A percentile compares a stretch with the other conserved stretches of the same genome.
Conservation (phyloP, 2,888 invertebrate species). For the Chouioia cunea region DNA sequence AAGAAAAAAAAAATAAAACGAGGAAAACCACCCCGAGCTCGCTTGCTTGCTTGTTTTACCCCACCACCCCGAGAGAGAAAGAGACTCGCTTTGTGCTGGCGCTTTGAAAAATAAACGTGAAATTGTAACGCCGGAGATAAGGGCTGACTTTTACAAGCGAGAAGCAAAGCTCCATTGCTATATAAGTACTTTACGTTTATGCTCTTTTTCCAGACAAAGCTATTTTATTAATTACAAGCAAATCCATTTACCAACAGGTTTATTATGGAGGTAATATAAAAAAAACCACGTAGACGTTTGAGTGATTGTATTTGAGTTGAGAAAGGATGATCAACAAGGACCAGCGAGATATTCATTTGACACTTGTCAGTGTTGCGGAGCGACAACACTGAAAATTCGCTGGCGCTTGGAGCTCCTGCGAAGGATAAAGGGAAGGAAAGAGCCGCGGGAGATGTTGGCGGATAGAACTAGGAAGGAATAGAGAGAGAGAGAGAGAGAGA, state of each 20-base stretch:
- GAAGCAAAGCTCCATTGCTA: too few relatives aligned
- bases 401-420: conserved; percentile 1
- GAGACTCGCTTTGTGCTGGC: conserved; percentile 8
- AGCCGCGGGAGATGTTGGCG: background rate
- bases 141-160: too few relatives aligned
- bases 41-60: conserved; percentile 62
- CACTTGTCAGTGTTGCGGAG: conserved; percentile 25
- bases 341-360: conserved; percentile 28
- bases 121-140: conserved; percentile 16
- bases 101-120: conserved; percentile 32
- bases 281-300: too few relatives aligned
- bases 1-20: conserved; percentile 36
- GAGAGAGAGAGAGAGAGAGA: conserved; percentile 4
- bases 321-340: background rate
- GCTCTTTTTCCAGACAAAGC: too few relatives aligned
- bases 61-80: too few relatives aligned
- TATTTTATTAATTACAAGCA: too few relatives aligned
- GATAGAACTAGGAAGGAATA: background rate
- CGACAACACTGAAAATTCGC: conserved; percentile 41
- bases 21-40: conserved; percentile 67
- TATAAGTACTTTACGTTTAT: too few relatives aligned
- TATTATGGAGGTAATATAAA: too few relatives aligned
- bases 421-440: too few relatives aligned
- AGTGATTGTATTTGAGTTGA: too few relatives aligned
- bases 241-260: too few relatives aligned